Evolutionary conservation across 1,140 invertebrate species (phyloP).

Genomic region (Geopemphigus sp.): DNA sequence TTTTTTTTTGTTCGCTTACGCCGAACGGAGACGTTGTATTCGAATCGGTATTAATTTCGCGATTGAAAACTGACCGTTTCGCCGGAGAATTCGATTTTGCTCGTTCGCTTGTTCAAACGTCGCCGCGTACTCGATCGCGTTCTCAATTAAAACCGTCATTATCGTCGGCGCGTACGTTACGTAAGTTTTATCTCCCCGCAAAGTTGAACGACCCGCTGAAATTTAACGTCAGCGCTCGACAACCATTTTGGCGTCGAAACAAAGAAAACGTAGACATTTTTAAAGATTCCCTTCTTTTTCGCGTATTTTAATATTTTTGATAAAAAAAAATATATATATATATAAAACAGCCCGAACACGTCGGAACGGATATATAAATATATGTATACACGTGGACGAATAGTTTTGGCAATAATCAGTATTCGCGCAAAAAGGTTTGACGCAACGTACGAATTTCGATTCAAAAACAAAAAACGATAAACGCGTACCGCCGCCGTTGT

Average conservation of each 20-base stretch:
- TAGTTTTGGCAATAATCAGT: not conserved
- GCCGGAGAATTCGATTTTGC: not conserved
- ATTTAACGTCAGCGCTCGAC: not conserved
- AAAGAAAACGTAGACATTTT: slow-evolving; percentile 8
- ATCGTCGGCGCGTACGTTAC: not conserved
- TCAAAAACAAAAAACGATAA: not conserved
- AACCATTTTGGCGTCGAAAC: slow-evolving; percentile 14
- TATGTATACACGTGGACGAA: not conserved
- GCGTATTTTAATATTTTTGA: not conserved
- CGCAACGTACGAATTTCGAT: not conserved
- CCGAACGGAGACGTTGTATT: too few species aligned
- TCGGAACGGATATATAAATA: not conserved
- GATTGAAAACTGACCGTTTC: too few species aligned
- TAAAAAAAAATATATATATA: not conserved
- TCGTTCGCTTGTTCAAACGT: not conserved
- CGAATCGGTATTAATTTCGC: too few species aligned
- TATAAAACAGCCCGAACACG: not conserved
- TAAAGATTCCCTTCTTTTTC: not conserved
- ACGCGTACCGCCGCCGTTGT: too few species aligned
- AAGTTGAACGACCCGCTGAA: slow-evolving; percentile 24
- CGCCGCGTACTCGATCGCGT: not conserved
- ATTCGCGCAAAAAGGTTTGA: not conserved
- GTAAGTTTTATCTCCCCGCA: not conserved
- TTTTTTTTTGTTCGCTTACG: too few species aligned
- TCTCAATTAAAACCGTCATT: not conserved